Base-by-base conservation (phyloP, 2,888 invertebrate genomes). In the Thereva nobilitata region DNA sequence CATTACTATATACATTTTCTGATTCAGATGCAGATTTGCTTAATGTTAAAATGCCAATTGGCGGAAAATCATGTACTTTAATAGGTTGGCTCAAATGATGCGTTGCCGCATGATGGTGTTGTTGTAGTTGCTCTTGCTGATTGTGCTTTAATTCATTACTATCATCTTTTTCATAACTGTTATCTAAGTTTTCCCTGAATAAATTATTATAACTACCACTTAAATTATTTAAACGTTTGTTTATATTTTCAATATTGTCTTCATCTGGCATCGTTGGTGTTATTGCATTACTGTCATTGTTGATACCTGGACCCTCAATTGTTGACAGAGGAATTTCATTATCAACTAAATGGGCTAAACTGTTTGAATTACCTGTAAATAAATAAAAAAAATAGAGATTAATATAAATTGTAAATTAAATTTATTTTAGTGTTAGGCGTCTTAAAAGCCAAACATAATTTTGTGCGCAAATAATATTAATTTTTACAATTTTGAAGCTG, bases 261-360 rank as follows among this genome's bases (percentile, higher is more conserved):
- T 79, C 76, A 45, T 80, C 80, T 52, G n/a, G 38, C 4, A 52
- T 61, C 12, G 41, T 53, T 56, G 61, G 41, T 54, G 56, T 59
- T 44, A 47, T 57, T 52, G 66, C 40, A 40, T 8, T 55, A 34
- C 38, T 45, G 5, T 64, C 54, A 54, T 44, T 53, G 7, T 44
- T 37, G 38, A 53, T 40, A 23, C 35, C 49, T 80, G 82, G 61
- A 78, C 77, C 44, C 78, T 81, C 55, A 75, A 77, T 70, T 35
- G 80, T 82, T 64, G 86, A 86, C 74, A 87, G 75, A 57, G 87
- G 87, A 70, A 86, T 84, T 80, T 87, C 87, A 75, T 85, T 87
- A 72, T 84, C 83, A 71, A 87, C 86, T 74, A 88, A 81, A 75
- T 87, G 87, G 66, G 86, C 86, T 77, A 87, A 83, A 77, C 87